Evolutionary conservation across 1,140 invertebrate genomes (phyloP).

Genomic region (Polypedilum pembai): DNA sequence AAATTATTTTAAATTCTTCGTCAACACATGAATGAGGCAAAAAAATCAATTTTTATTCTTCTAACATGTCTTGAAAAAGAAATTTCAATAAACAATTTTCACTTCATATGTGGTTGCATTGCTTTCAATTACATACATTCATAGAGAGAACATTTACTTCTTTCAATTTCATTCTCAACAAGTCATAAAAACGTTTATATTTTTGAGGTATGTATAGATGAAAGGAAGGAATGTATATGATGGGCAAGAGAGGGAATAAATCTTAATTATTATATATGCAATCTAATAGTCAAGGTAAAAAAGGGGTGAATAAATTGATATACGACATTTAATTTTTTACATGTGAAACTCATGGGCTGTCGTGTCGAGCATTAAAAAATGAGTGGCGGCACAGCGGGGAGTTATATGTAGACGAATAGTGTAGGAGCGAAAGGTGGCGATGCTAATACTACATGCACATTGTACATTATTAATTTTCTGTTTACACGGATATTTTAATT

Average conservation of each 20-base stretch:
- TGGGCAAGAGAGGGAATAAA: neutral
- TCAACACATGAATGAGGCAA: too few relatives aligned
- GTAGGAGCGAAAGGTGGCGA: neutral
- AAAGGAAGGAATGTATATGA: constrained; percentile 1
- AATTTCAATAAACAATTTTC: too few relatives aligned
- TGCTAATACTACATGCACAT: constrained; percentile 1
- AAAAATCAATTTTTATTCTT: too few relatives aligned
- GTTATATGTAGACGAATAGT: too few relatives aligned
- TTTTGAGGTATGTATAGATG: neutral
- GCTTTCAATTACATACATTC: too few relatives aligned
- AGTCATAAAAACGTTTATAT: too few relatives aligned
- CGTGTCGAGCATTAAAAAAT: neutral
- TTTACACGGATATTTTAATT: constrained; percentile 14
- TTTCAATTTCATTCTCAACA: too few relatives aligned
- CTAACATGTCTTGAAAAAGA: too few relatives aligned
- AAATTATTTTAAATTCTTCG: too few relatives aligned
- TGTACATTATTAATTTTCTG: constrained; percentile 19
- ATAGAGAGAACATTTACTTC: too few relatives aligned
- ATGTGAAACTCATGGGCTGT: neutral
- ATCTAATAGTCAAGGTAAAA: neutral
- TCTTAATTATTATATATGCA: constrained; percentile 14
- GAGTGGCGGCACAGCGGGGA: neutral
- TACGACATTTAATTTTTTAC: neutral
- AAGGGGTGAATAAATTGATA: neutral
- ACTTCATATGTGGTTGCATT: too few relatives aligned